Evolutionary conservation across 2,797 vertebrate genomes (phyloP).

Genomic region (Rousettus madagascariensis): DNA sequence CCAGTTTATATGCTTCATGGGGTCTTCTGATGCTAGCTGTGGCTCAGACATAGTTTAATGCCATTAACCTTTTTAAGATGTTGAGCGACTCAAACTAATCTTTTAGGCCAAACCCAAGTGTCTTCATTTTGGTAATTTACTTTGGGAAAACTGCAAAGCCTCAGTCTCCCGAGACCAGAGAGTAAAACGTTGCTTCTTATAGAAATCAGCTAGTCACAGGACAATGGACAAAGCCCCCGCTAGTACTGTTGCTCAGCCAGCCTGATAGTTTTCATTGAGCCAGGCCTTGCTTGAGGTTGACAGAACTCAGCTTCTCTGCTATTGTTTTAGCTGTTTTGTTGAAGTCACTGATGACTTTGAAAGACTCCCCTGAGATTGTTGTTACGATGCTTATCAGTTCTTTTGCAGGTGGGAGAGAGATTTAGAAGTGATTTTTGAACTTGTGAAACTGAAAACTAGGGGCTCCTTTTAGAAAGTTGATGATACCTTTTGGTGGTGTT

Average conservation of each 20-base stretch:
- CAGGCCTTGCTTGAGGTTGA: not conserved
- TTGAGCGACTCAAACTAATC: not conserved
- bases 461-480: not conserved
- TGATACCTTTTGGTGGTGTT: not conserved
- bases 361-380: not conserved
- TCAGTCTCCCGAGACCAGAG: not conserved
- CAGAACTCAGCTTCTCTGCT: not conserved
- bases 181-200: not conserved
- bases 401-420: not conserved
- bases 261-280: not conserved
- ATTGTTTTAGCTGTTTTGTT: not conserved
- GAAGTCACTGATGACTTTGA: not conserved
- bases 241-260: not conserved
- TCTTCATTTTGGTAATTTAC: not conserved
- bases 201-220: not conserved
- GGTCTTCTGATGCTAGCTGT: not conserved
- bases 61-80: constrained; percentile 30
- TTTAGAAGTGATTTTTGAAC: constrained; percentile 26
- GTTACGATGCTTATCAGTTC: not conserved
- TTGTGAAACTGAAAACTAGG: not conserved
- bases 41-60: not conserved
- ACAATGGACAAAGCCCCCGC: not conserved
- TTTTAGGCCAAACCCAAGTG: not conserved
- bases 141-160: not conserved
- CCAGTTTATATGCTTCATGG: not conserved